phyloP scores from a whole-genome alignment of 2,797 vertebrate species.

The Typhlichthys eigenmanni region DNA sequence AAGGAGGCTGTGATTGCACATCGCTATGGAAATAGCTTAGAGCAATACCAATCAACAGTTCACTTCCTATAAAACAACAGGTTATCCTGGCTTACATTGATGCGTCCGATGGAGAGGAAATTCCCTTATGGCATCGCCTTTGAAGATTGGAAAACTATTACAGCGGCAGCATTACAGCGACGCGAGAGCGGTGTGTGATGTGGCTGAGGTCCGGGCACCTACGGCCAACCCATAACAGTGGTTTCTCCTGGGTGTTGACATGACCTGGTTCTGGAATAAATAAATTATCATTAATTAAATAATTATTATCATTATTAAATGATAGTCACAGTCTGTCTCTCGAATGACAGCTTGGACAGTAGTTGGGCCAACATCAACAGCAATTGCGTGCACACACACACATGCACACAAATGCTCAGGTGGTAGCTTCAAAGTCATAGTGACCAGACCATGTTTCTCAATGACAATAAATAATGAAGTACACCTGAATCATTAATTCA shows the following conservation, averaged over 20 bases:
- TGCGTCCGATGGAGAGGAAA: conserved; percentile 52
- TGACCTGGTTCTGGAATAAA: conserved; percentile 67
- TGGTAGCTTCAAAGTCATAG: conserved; percentile 54
- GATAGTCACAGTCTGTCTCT: conserved; percentile 30
- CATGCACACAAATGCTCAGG: conserved; percentile 46
- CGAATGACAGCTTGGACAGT: conserved; percentile 58
- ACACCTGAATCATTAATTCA: conserved; percentile 68
- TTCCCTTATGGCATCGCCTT: conserved; percentile 41
- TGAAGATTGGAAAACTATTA: conserved; percentile 58
- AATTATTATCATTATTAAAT: conserved; percentile 40
- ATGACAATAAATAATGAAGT: conserved; percentile 73
- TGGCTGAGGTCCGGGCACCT: conserved; percentile 47
- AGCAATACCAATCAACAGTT: conserved; percentile 56
- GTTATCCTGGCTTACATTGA: conserved; percentile 51
- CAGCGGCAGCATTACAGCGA: conserved; percentile 39
- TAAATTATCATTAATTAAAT: conserved; percentile 40
- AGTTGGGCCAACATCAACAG: conserved; percentile 35
- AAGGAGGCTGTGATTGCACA: conserved; percentile 47
- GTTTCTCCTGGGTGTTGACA: conserved; percentile 47
- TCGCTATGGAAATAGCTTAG: conserved; percentile 44
- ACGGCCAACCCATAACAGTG: conserved; percentile 31
- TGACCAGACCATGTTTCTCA: conserved; percentile 55
- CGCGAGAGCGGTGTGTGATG: conserved; percentile 48
- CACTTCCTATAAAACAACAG: conserved; percentile 55
- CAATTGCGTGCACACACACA: conserved; percentile 1